A percentile compares a stretch with the other conserved stretches of the same genome.
These are phyloP conservation scores for Gallirallus australis DNA, from an alignment of 2,797 vertebrate species.

Conservation along the genomic window DNA sequence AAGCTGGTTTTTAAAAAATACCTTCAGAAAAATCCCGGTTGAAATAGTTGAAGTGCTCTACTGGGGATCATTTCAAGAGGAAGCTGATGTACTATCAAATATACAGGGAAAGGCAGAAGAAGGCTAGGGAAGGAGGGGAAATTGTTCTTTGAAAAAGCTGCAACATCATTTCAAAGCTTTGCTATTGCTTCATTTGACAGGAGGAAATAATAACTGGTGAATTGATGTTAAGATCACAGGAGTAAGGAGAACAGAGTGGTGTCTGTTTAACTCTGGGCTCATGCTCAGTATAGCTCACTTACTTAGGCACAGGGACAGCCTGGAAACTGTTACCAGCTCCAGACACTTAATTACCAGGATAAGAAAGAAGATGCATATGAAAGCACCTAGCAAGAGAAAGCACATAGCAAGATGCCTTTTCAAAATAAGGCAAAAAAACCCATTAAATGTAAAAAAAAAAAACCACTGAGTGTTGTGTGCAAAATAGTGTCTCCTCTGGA, in stretches of 20 bases:
- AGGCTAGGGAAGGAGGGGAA: not conserved
- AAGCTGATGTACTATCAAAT: slow-evolving; percentile 58
- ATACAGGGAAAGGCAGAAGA: slow-evolving; percentile 6
- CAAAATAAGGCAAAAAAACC: not conserved
- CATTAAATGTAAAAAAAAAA: not conserved
- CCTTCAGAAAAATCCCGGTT: slow-evolving; percentile 2
- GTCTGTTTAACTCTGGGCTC: not conserved
- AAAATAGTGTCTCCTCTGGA: not conserved
- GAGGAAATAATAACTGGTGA: slow-evolving; percentile 37
- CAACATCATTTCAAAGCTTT: slow-evolving; percentile 59
- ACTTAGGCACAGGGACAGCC: not conserved
- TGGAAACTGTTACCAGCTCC: not conserved
- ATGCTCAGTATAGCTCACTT: not conserved
- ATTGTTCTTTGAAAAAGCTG: slow-evolving; percentile 49
- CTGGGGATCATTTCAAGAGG: slow-evolving; percentile 57
- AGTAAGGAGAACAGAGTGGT: not conserved
- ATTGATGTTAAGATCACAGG: not conserved
- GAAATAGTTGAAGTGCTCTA: slow-evolving; percentile 62
- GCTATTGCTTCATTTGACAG: slow-evolving; percentile 59
- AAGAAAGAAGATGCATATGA: not conserved
- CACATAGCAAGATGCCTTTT: not conserved
- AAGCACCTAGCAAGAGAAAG: not conserved
- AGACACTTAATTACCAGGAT: not conserved
- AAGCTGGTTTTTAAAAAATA: slow-evolving; percentile 28
- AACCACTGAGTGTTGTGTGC: not conserved